Percentiles rank a stretch among this genome's conserved stretches.
Conservation (phyloP, 2,113 vertebrate genomes). For the Zapornia atra region DNA sequence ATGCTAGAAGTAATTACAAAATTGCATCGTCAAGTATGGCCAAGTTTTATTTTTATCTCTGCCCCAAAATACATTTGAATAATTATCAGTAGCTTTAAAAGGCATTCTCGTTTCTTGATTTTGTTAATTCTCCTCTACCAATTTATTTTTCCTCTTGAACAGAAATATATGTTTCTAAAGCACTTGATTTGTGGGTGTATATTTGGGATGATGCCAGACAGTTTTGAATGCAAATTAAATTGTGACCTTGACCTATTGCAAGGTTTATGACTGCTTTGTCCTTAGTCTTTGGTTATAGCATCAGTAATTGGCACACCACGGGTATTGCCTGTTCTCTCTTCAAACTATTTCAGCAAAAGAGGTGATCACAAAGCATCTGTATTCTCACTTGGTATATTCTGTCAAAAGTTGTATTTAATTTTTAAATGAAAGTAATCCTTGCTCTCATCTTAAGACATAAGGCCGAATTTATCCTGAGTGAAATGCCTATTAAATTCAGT, state of each 20-base stretch:
- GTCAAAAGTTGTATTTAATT: background rate
- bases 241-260: background rate
- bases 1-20: background rate
- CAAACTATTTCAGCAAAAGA: background rate
- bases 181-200: background rate
- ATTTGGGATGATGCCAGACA: background rate
- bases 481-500: constrained; percentile 5
- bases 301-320: background rate
- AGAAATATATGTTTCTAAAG: background rate
- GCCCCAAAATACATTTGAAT: background rate
- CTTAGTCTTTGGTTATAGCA: background rate
- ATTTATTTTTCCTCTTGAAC: background rate
- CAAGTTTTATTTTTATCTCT: background rate
- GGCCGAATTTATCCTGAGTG: background rate
- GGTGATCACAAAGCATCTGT: background rate
- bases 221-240: background rate
- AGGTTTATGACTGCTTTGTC: background rate
- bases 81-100: background rate
- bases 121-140: background rate
- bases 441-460: background rate
- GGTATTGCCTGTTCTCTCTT: background rate
- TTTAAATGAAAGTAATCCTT: background rate
- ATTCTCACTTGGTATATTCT: background rate
- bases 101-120: background rate
- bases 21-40: background rate